These are phyloP conservation scores for Hypolimnas misippus DNA, from an alignment of 2,888 invertebrate species.

Conservation along the genomic window DNA sequence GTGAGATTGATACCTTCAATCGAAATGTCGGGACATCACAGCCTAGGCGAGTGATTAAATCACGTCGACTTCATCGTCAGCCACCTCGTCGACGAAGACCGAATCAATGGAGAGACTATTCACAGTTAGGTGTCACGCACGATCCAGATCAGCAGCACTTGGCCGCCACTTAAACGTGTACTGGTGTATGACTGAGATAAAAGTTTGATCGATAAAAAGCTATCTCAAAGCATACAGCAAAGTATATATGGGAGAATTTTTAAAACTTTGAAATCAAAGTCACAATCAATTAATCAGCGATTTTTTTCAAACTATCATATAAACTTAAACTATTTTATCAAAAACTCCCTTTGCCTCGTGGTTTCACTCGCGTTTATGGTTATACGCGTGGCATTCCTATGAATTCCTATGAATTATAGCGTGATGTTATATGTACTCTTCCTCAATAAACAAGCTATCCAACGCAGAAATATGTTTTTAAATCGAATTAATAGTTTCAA, in stretches of 20 bases:
- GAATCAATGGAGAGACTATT: constrained; percentile 68
- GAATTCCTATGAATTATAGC: too few species aligned
- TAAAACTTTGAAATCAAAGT: too few species aligned
- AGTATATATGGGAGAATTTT: too few species aligned
- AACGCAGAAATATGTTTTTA: too few species aligned
- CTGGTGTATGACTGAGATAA: constrained; percentile 33
- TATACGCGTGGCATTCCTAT: too few species aligned
- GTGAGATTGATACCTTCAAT: constrained; percentile 79
- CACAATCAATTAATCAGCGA: not conserved
- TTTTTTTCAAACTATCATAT: too few species aligned
- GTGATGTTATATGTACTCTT: too few species aligned
- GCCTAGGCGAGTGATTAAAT: constrained; percentile 78
- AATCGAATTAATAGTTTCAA: too few species aligned
- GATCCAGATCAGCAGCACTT: constrained; percentile 56
- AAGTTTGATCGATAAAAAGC: not conserved
- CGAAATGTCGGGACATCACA: constrained; percentile 71
- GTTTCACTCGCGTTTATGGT: too few species aligned
- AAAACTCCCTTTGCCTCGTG: too few species aligned
- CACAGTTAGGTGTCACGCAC: constrained; percentile 72
- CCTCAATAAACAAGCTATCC: not conserved
- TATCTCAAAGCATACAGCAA: too few species aligned
- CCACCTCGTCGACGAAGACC: constrained; percentile 48
- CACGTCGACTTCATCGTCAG: constrained; percentile 74
- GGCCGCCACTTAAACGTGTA: constrained; percentile 46
- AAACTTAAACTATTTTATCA: too few species aligned